Base-by-base conservation (phyloP, 2,113 vertebrate genomes). In the Setophaga kirtlandii region DNA sequence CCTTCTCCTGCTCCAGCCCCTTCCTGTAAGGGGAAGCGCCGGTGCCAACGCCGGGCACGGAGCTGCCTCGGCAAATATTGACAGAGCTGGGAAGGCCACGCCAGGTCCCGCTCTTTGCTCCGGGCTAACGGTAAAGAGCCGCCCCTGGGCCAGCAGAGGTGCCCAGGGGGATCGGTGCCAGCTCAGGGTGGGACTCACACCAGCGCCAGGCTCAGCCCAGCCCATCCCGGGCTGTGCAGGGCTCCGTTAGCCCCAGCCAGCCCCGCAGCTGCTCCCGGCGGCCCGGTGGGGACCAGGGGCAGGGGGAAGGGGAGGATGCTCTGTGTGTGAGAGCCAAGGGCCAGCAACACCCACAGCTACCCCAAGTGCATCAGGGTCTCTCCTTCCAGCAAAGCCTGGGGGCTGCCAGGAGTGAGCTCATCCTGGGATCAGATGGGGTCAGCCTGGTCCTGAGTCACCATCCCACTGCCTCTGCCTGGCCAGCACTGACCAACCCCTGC, bases 101-200 rank as follows among this genome's bases (percentile, higher is more conserved):
- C 65, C 53, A 1, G 86, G 68, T 30, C 56, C 87, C 53, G 95
- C 87, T 95, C 96, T 97, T 96, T 97, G 95, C 95, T 95, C 96
- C 0, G 39, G 22, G 92, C 81, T 95, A 93, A 82, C 95, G 70
- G 95, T 89, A 95, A 94, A 95, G 83, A 70, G 86, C 93, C 24
- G 27, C 46, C 90, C 84, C 81, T 21, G 56, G 37, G 77, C 0
- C 0, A 59, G 63, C 71, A 64, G 62, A 55, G 62, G 60, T 17
- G 49, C 69, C 42, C 0, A 9, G n/a, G 79, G 5, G 3, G 65
- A 47, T 37, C 9, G 2, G 68, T 74, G 90, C 41, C 90, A 81
- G 83, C 55, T 80, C 73, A 49, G 35, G 1, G 2, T 47, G 22
- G 56, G 65, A 78, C 15, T 89, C 64, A 8, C 2, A 10, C 8